phyloP scores from a whole-genome alignment of 2,797 vertebrate species.

The Hozukius guyotensis region DNA sequence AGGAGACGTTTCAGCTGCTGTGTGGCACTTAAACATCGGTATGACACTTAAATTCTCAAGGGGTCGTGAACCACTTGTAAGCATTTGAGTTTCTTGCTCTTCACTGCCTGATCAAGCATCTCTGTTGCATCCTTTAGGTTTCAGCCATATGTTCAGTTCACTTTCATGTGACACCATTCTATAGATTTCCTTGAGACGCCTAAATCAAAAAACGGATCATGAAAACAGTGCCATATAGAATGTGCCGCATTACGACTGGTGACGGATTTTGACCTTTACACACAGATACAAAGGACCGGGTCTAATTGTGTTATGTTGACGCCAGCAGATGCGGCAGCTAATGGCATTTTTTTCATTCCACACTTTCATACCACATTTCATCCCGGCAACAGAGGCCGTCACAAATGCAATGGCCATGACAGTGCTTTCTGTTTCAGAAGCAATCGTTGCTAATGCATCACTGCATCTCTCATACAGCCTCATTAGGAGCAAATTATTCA shows the following conservation, averaged over 20 bases:
- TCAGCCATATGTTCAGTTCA: not conserved
- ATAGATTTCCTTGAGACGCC: conserved; percentile 13
- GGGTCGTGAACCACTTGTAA: conserved; percentile 12
- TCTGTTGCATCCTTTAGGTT: conserved; percentile 16
- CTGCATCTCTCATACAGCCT: conserved; percentile 24
- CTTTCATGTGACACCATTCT: not conserved
- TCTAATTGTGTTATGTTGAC: conserved; percentile 17
- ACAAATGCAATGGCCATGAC: conserved; percentile 19
- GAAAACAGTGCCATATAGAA: conserved; percentile 12
- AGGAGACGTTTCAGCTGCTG: not conserved
- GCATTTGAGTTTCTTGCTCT: not conserved
- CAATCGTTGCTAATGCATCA: conserved; percentile 54
- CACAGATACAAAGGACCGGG: conserved; percentile 32
- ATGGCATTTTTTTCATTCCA: conserved; percentile 41
- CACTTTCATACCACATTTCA: conserved; percentile 13
- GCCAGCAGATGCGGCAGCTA: conserved; percentile 5
- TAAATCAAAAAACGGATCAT: conserved; percentile 28
- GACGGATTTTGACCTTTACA: conserved; percentile 67
- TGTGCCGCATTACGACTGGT: conserved; percentile 15
- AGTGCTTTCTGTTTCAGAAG: conserved; percentile 16
- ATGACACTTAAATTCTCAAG: conserved; percentile 22
- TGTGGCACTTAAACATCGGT: not conserved
- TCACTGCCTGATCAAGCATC: conserved; percentile 27
- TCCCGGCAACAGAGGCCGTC: conserved; percentile 18
- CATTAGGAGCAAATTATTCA: conserved; percentile 62